phyloP scores from a whole-genome alignment of 2,797 vertebrate genomes.

The Esox masquinongy region DNA sequence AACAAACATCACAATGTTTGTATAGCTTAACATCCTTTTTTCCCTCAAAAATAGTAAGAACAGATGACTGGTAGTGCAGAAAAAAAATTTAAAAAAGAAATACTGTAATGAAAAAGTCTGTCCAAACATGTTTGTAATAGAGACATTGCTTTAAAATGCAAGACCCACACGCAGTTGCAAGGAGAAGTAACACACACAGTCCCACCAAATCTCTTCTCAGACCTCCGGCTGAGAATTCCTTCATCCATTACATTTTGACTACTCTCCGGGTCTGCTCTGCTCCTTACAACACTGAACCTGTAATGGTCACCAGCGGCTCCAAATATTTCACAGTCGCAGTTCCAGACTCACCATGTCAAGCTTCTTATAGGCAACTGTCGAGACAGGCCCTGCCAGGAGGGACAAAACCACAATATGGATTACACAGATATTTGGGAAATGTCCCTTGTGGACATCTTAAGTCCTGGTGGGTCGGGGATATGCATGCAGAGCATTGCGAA shows the following conservation, averaged over 20 bases:
- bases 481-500: neutral
- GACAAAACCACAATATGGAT: neutral
- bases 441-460: neutral
- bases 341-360: neutral
- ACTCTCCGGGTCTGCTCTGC: neutral
- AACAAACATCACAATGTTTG: no score
- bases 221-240: neutral
- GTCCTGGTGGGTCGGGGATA: neutral
- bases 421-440: neutral
- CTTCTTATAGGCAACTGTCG: neutral
- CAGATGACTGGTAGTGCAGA: no score
- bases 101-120: no score
- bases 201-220: no score
- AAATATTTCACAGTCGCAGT: neutral
- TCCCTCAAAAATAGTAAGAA: no score
- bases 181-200: no score
- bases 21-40: no score
- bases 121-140: no score
- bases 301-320: neutral
- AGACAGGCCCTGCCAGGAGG: neutral
- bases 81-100: no score
- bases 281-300: neutral
- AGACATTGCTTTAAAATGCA: no score
- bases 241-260: neutral
- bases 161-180: no score